Conservation (phyloP, 2,888 invertebrate species). For the Melinopterus prodromus region DNA sequence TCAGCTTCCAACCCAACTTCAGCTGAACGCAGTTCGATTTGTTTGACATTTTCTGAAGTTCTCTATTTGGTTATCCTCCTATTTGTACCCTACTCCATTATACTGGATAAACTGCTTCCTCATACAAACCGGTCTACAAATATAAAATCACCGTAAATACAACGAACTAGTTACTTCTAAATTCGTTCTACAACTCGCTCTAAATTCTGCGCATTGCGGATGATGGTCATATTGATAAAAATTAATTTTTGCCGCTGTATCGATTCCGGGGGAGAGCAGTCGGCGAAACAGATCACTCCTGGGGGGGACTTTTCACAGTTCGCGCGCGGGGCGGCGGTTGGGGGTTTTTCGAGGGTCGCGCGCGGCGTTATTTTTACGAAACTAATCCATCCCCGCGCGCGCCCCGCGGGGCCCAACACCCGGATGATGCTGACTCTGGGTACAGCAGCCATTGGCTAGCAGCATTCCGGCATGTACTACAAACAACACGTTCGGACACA, state of each 20-base stretch:
- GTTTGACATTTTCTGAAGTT: too few relatives aligned
- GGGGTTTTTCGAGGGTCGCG: not conserved
- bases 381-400: constrained; percentile 20
- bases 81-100: too few relatives aligned
- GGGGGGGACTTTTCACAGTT: constrained; percentile 18
- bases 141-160: too few relatives aligned
- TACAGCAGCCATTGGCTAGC: constrained; percentile 9
- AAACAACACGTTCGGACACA: constrained; percentile 19
- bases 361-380: constrained; percentile 21
- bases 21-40: too few relatives aligned
- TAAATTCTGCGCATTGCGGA: constrained; percentile 17
- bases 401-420: not conserved
- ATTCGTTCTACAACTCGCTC: not conserved
- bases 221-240: constrained; percentile 4
- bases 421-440: constrained; percentile 4
- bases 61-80: too few relatives aligned
- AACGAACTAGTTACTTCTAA: not conserved
- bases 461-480: constrained; percentile 7
- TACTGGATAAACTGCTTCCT: too few relatives aligned
- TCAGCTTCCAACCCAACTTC: too few relatives aligned
- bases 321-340: constrained; percentile 6
- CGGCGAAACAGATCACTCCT: constrained; percentile 14
- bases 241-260: constrained; percentile 17
- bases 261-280: constrained; percentile 12
- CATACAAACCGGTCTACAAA: too few relatives aligned